These are phyloP conservation scores for Lepidonotus clava DNA, from an alignment of 2,888 invertebrate genomes.

Conservation along the genomic window DNA sequence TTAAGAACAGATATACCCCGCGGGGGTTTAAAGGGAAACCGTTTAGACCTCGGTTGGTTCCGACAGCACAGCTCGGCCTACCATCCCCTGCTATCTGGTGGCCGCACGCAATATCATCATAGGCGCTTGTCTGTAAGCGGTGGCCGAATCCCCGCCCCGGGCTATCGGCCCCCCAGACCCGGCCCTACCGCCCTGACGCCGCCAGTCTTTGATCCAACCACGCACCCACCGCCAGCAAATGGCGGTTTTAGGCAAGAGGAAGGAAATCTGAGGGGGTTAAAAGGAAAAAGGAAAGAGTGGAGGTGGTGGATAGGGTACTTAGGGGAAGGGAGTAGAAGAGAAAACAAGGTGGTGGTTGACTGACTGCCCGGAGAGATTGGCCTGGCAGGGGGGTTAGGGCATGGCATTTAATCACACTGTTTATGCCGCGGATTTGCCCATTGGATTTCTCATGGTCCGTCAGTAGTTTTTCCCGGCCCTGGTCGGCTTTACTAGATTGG, in stretches of 20 bases:
- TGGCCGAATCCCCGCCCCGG: not conserved
- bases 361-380: too few species aligned
- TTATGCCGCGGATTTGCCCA: not conserved
- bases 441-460: not conserved
- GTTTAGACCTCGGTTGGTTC: not conserved
- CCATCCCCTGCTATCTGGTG: slow-evolving; percentile 16
- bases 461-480: not conserved
- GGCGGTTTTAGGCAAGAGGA: not conserved
- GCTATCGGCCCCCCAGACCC: too few species aligned
- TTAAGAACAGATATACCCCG: not conserved
- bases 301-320: too few species aligned
- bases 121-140: slow-evolving; percentile 17
- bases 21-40: not conserved
- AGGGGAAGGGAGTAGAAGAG: too few species aligned
- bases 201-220: not conserved
- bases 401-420: slow-evolving; percentile 7
- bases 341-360: too few species aligned
- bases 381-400: not conserved
- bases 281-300: too few species aligned
- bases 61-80: not conserved
- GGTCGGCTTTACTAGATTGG: too few species aligned
- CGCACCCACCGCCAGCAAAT: not conserved
- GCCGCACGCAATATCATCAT: not conserved
- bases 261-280: too few species aligned
- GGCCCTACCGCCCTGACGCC: not conserved